These are phyloP conservation scores for Meiosimyza platycephala DNA, from an alignment of 2,888 invertebrate species.

Conservation along the genomic window DNA sequence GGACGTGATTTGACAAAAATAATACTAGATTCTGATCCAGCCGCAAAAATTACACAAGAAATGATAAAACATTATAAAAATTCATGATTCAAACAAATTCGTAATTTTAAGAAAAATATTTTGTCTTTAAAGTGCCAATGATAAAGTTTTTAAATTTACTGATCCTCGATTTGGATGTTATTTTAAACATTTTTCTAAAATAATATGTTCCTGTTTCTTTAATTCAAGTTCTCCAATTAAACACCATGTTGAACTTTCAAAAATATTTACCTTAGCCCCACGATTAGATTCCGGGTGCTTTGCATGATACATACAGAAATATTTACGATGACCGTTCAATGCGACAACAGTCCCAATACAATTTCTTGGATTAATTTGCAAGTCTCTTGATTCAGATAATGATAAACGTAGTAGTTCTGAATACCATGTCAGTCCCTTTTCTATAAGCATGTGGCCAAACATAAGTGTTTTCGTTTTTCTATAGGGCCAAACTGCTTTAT, in stretches of 20 bases:
- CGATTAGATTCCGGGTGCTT: conserved; percentile 87
- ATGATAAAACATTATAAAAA: too few species aligned
- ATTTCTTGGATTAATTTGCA: conserved; percentile 94
- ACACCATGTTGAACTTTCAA: background rate
- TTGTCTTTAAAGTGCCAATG: too few species aligned
- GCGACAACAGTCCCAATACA: conserved; percentile 97
- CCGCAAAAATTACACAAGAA: too few species aligned
- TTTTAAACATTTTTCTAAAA: too few species aligned
- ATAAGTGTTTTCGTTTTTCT: conserved; percentile 95
- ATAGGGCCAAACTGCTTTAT: conserved; percentile 94
- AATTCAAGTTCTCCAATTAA: too few species aligned
- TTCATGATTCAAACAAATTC: too few species aligned
- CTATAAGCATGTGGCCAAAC: conserved; percentile 93
- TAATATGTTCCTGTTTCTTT: too few species aligned
- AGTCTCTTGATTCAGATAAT: conserved; percentile 82
- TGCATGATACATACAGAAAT: conserved; percentile 99
- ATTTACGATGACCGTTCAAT: conserved; percentile 95
- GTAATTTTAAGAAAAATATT: too few species aligned
- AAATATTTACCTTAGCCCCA: conserved; percentile 72
- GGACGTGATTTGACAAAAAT: too few species aligned
- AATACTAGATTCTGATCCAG: too few species aligned
- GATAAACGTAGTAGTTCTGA: conserved; percentile 88
- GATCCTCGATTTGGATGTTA: too few species aligned
- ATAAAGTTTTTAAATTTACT: too few species aligned
- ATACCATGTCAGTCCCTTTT: conserved; percentile 95